A percentile compares a stretch with the other conserved stretches of the same genome.
These are phyloP conservation scores for Tenthredo mesomela DNA, from an alignment of 2,888 invertebrate species.

Conservation along the genomic window DNA sequence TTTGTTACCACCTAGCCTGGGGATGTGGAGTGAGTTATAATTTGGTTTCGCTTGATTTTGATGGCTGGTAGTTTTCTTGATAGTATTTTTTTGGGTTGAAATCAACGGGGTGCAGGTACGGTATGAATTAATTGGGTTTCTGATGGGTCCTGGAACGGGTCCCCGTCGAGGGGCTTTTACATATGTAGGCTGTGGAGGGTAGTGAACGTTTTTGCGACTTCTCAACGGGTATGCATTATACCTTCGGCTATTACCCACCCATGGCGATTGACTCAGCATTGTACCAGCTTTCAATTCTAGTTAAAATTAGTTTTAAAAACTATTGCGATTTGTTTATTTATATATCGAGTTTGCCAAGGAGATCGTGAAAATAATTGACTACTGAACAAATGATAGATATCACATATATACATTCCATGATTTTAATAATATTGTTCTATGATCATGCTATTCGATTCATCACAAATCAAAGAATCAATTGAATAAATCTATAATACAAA, in stretches of 20 bases:
- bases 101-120: slow-evolving; percentile 54
- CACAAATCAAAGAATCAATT: too few relatives aligned
- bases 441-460: too few relatives aligned
- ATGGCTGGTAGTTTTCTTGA: slow-evolving; percentile 37
- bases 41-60: slow-evolving; percentile 43
- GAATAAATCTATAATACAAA: not conserved
- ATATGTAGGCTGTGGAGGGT: slow-evolving; percentile 39
- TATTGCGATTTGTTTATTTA: slow-evolving; percentile 30
- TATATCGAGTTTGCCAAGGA: slow-evolving; percentile 45
- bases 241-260: slow-evolving; percentile 43
- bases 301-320: slow-evolving; percentile 27
- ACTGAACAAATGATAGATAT: slow-evolving; percentile 21
- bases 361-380: slow-evolving; percentile 41
- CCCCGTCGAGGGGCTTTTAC: slow-evolving; percentile 41
- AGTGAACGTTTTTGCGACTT: slow-evolving; percentile 24
- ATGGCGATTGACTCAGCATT: slow-evolving; percentile 47
- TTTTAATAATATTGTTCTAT: too few relatives aligned
- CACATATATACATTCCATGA: not conserved
- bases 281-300: slow-evolving; percentile 17
- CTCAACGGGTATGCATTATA: slow-evolving; percentile 37
- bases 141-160: slow-evolving; percentile 56
- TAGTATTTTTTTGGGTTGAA: not conserved
- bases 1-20: slow-evolving; percentile 52
- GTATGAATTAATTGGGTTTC: slow-evolving; percentile 61
- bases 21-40: not conserved